Conservation (phyloP, 2,797 vertebrate species). For the Telmatherina bonti region DNA sequence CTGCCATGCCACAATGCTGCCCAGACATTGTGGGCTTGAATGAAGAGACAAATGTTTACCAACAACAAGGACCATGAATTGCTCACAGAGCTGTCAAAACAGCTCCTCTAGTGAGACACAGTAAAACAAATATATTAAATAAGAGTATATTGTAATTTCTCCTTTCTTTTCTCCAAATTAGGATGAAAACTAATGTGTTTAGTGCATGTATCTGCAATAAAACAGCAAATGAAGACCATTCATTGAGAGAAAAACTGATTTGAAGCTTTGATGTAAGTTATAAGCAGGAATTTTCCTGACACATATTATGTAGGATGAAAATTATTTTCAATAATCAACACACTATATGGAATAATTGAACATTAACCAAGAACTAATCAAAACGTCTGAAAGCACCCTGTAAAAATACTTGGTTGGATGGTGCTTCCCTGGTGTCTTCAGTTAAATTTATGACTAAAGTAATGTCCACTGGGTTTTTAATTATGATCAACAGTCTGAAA, state of each 20-base stretch:
- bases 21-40: conserved; percentile 38
- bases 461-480: conserved; percentile 6
- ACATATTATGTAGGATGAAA: conserved; percentile 16
- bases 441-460: conserved; percentile 12
- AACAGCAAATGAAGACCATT: background rate
- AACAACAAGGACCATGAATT: conserved; percentile 33
- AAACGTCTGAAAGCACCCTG: conserved; percentile 20
- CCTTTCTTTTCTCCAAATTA: background rate
- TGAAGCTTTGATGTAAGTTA: conserved; percentile 1
- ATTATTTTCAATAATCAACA: conserved; percentile 38
- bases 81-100: conserved; percentile 13
- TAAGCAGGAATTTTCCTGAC: conserved; percentile 21
- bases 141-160: background rate
- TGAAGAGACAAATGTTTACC: conserved; percentile 51
- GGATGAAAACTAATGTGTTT: background rate
- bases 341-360: conserved; percentile 34
- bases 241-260: background rate
- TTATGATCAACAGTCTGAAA: conserved; percentile 1
- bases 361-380: conserved; percentile 37
- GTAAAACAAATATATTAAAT: conserved; percentile 14
- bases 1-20: conserved; percentile 15
- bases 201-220: background rate
- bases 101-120: conserved; percentile 6
- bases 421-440: conserved; percentile 15
- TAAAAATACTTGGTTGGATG: conserved; percentile 6